A percentile compares a stretch with the other conserved stretches of the same genome.
These are phyloP conservation scores for Nipponacmea schrenckii DNA, from an alignment of 2,888 invertebrate species.

Conservation along the genomic window DNA sequence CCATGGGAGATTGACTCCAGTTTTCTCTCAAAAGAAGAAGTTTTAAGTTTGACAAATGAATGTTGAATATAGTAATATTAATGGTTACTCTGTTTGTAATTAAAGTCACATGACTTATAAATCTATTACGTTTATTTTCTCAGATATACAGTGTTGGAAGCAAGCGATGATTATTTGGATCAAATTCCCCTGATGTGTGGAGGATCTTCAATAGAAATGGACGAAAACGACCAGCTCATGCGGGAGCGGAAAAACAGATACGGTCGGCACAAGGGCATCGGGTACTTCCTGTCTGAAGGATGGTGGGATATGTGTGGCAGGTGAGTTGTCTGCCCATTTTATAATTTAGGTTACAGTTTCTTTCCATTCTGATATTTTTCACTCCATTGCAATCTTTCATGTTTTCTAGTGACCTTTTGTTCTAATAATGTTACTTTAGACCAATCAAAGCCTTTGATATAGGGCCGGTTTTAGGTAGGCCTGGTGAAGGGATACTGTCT, in stretches of 20 bases:
- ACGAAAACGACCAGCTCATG: slow-evolving; percentile 69
- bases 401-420: neutral
- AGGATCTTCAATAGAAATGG: slow-evolving; percentile 65
- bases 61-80: no score
- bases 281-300: slow-evolving; percentile 54
- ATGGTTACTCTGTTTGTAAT: no score
- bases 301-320: slow-evolving; percentile 55
- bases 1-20: no score
- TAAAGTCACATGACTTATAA: no score
- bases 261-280: slow-evolving; percentile 44
- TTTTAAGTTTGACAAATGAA: no score
- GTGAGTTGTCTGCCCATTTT: slow-evolving; percentile 36
- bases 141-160: no score
- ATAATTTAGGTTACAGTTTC: neutral
- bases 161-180: slow-evolving; percentile 57
- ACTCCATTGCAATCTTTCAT: neutral
- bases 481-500: no score
- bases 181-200: slow-evolving; percentile 65
- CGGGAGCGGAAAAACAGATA: slow-evolving; percentile 58
- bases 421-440: no score
- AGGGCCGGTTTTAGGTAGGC: no score
- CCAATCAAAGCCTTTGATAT: no score
- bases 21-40: no score
- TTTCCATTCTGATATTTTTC: neutral
- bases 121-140: no score